Evolutionary conservation across 2,113 vertebrate genomes (phyloP), one percentile per base, ranked within the genome.

Genomic region (Ursus arctos): DNA sequence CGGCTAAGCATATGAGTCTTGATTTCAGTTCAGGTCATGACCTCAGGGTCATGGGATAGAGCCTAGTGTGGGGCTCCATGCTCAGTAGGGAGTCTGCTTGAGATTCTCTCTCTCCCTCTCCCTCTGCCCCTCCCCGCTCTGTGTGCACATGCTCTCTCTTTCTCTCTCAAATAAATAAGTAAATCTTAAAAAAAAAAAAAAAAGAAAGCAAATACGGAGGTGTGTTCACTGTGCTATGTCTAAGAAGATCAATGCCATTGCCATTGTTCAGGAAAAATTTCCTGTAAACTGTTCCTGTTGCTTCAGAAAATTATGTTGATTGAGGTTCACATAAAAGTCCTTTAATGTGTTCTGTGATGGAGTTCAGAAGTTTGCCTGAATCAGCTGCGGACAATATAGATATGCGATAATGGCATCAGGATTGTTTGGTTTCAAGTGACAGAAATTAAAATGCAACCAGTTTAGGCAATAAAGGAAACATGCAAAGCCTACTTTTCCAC

Each of bases 391-490:
- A 81, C 10, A 53, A 57, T 28, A 92, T 1, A 57, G 31, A 53
- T 31, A 85, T n/a, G 13, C 61, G 53, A 36, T 83, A 43, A 74
- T 49, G 28, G 65, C 40, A 74, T 53, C n/a, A 51, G 18, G 10
- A 53, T 81, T 28, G 4, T 81, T 57, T 57, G 36, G 57, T 88
- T 91, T 72, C 40, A 82, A 15, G 36, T 21, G 57, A 76, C 55
- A 90, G 79, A 94, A 85, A 97, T 89, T 91, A 47, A 43, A 67
- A 26, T 59, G 26, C 55, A 91, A 55, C 13, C 8, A 82, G 21
- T 8, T 71, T 67, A 84, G 28, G 36, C 74, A 82, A 71, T 88
- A 80, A 84, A 72, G 3, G 9, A 74, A 84, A 53, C 67, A 69
- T 6, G 19, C 55, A 6, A 82, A 91, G 40, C 14, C 36, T 87